Conservation (phyloP, 2,797 vertebrate species). For the Channallabes apus region DNA sequence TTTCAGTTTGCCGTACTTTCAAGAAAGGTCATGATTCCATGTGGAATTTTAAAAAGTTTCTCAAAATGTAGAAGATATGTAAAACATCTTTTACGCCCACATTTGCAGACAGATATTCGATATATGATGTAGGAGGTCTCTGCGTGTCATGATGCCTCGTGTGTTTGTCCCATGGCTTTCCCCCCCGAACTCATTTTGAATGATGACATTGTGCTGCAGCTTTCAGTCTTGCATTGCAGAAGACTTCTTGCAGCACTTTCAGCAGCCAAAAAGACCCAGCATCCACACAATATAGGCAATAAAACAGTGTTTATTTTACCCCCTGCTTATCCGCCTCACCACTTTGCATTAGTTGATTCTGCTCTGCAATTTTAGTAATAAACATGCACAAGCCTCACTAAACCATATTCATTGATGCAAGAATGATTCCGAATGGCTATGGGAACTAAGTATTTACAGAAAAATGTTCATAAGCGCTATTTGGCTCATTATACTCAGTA, state of each 20-base stretch:
- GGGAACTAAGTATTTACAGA: not conserved
- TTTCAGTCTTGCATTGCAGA: constrained; percentile 21
- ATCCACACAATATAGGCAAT: constrained; percentile 13
- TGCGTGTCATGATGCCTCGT: constrained; percentile 15
- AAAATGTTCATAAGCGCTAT: not conserved
- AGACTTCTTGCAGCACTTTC: constrained; percentile 14
- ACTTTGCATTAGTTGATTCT: constrained; percentile 9
- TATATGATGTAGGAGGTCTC: constrained; percentile 29
- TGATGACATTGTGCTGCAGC: constrained; percentile 34
- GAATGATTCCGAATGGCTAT: not conserved
- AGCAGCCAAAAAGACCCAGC: constrained; percentile 16
- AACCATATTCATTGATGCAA: not conserved
- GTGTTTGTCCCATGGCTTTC: constrained; percentile 29
- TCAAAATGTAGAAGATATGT: constrained; percentile 25
- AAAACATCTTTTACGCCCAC: constrained; percentile 15
- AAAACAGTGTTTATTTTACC: constrained; percentile 9
- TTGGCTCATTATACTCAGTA: not conserved
- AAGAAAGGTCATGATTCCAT: constrained; percentile 45
- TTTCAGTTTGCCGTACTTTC: constrained; percentile 40
- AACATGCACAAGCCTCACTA: not conserved
- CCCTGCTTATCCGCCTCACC: not conserved
- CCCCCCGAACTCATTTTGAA: constrained; percentile 25
- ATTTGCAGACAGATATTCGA: constrained; percentile 20
- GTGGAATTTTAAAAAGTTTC: constrained; percentile 36
- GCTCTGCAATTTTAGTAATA: constrained; percentile 1